phyloP scores from a whole-genome alignment of 2,113 vertebrate genomes.

The Tachysurus fulvidraco region DNA sequence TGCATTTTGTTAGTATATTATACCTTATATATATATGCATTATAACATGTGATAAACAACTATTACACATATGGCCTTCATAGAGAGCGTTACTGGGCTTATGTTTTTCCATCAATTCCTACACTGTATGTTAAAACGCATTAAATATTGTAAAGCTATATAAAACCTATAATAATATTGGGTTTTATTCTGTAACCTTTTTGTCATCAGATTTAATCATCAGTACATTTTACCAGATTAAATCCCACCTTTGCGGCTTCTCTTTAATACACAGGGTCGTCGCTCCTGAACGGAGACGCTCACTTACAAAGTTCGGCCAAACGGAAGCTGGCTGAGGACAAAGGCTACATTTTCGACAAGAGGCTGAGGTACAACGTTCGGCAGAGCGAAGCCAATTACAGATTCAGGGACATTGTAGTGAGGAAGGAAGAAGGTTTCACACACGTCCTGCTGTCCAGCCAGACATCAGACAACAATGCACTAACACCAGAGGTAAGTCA shows the following conservation, averaged over 20 bases:
- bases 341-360: constrained; percentile 95
- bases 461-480: constrained; percentile 95
- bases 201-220: not conserved
- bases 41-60: not conserved
- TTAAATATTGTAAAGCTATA: not conserved
- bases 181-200: not conserved
- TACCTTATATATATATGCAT: not conserved
- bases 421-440: constrained; percentile 97
- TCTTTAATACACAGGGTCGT: constrained; percentile 70
- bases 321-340: constrained; percentile 89
- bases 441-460: constrained; percentile 92
- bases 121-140: not conserved
- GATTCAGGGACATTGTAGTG: constrained; percentile 97
- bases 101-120: not conserved
- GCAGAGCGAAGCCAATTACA: constrained; percentile 92
- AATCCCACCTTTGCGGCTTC: constrained; percentile 30
- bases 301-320: constrained; percentile 87
- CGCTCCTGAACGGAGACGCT: constrained; percentile 83
- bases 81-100: not conserved
- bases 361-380: constrained; percentile 94
- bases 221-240: not conserved
- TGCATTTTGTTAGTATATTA: not conserved
- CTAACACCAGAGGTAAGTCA: constrained; percentile 91
- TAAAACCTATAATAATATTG: not conserved
- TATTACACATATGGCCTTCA: not conserved